Base-by-base conservation (phyloP, 2,888 invertebrate genomes). In the Furcula furcula region DNA sequence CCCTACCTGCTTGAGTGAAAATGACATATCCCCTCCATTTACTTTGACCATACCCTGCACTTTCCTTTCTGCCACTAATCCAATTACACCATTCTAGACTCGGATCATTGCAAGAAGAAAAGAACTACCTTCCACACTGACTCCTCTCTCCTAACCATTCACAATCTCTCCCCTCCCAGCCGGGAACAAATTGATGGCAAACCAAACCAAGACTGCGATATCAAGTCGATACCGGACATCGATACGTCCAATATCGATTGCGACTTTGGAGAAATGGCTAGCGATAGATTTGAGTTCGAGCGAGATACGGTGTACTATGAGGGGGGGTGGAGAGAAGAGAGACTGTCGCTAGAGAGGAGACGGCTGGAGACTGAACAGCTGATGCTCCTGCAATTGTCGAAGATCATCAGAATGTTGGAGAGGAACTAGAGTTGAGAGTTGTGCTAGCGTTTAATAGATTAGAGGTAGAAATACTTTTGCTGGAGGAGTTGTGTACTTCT, bases 401-500 rank as follows among this genome's bases (percentile, higher is more conserved):
- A 56, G 54, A 84, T 86, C 7, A 54, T 84, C 12, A 65, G 58
- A 7, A 61, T 85, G 32, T 42, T 86, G 53, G 82, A 84, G 44
- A 65, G 55, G 37, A 76, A 69, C 26, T 66, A 60, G 23, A 69
- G 68, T 39, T 83, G 65, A 60, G 23, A 69, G 68, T 39, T 83
- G 65, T 81, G 14, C 21, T 26, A 34, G 23, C 25, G 28, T 27
- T 29, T n/a, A n/a, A n/a, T n/a, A n/a, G n/a, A n/a, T n/a, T n/a
- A n/a, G n/a, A n/a, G n/a, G n/a, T n/a, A n/a, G n/a, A n/a, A n/a
- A n/a, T n/a, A n/a, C n/a, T n/a, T n/a, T n/a, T n/a, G n/a, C n/a
- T n/a, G n/a, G n/a, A n/a, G n/a, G n/a, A n/a, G n/a, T n/a, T n/a
- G n/a, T n/a, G n/a, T n/a, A n/a, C n/a, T n/a, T n/a, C n/a, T n/a